Evolutionary conservation across 2,113 vertebrate genomes (phyloP), one percentile per base, ranked within the genome.

Genomic region (Lepidothrix coronata): DNA sequence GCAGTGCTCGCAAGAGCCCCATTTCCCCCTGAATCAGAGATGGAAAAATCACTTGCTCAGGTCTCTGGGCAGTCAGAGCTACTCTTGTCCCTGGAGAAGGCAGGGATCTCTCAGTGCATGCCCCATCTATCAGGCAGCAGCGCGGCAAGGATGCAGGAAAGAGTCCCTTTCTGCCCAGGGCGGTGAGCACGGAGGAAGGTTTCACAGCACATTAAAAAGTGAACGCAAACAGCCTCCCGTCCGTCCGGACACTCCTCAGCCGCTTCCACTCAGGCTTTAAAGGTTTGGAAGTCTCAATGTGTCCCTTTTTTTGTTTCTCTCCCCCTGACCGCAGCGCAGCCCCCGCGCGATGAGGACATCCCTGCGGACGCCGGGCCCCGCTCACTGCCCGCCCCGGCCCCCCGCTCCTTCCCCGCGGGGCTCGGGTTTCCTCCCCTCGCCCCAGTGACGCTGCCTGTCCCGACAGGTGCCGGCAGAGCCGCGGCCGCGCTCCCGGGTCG

Each of bases 221-320:
- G 11, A 8, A 19, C 14, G 3, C 22, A 33, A 74, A 30, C 1
- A 0, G 11, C 5, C 15, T 15, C 21, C 0, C 3, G 0, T 49
- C 19, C 22, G 33, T 30, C 28, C 9, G 8, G 43, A 25, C 35
- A 9, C 4, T 25, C 18, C 7, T 37, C 41, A 8, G 14, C 33
- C 62, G 0, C 49, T 39, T 54, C 44, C 76, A 2, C 51, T 7
- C 6, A 0, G 12, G 28, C 63, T 85, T 41, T 33, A 23, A 17
- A 46, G 18, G 7, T 7, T 24, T 22, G 41, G 17, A 9, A 19
- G 15, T 30, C 27, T 55, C 66, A 22, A 0, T 2, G 65, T 14
- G 44, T 73, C 41, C 51, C 17, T 28, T 3, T 33, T 22, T 6
- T 27, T 21, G 33, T 21, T 28, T 5, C 15, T 8, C 19, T 72